Evolutionary conservation across 1,140 invertebrate species (phyloP).

Genomic region (Aphelenchoides fujianensis): DNA sequence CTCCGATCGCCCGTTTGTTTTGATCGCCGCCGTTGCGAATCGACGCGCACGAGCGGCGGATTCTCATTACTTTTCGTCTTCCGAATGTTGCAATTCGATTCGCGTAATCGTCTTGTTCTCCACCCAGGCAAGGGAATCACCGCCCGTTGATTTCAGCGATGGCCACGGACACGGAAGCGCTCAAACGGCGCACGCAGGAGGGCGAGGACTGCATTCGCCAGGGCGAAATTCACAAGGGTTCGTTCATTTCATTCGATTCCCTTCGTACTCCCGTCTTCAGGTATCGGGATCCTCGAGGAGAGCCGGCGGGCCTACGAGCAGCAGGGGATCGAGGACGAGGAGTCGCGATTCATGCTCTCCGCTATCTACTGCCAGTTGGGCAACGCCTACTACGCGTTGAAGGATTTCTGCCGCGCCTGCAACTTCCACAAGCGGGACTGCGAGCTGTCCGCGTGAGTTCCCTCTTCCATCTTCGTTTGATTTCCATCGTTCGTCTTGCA

Average conservation of each 20-base stretch:
- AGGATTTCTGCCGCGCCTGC: constrained; percentile 94
- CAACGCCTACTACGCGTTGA: constrained; percentile 95
- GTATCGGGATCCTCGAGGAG: neutral
- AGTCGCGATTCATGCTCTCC: constrained; percentile 72
- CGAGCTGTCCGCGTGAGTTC: constrained; percentile 77
- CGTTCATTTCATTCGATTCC: neutral
- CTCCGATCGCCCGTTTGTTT: too few species aligned
- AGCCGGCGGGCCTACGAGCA: neutral
- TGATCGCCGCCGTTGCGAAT: too few species aligned
- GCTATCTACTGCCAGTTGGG: constrained; percentile 97
- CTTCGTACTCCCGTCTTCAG: neutral
- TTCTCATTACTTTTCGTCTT: too few species aligned
- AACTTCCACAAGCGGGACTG: constrained; percentile 94
- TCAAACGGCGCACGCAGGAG: neutral
- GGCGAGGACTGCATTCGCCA: neutral
- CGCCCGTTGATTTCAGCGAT: too few species aligned
- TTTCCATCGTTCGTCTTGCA: too few species aligned
- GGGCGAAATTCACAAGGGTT: neutral
- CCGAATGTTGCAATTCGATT: too few species aligned
- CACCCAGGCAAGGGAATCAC: too few species aligned
- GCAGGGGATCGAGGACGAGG: neutral
- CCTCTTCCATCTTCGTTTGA: constrained; percentile 1
- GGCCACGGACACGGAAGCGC: too few species aligned
- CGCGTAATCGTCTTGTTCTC: too few species aligned
- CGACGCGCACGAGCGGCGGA: too few species aligned